A percentile compares a stretch with the other conserved stretches of the same genome.
Evolutionary conservation across 2,888 invertebrate species (phyloP).

Genomic region (Liposcelis brunnea): DNA sequence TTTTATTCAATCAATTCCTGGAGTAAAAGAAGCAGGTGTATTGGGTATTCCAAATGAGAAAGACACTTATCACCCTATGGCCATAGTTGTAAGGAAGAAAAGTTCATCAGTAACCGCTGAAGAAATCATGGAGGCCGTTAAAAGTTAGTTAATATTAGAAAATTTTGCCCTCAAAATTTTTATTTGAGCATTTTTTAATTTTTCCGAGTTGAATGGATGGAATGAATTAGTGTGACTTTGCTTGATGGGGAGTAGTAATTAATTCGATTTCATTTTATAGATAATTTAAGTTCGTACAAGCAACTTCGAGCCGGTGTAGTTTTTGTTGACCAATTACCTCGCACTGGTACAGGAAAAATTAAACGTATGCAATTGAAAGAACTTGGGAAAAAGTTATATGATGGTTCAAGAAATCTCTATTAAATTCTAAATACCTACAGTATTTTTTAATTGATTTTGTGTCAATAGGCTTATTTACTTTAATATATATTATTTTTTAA

Average conservation of each 20-base stretch:
- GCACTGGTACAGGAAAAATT: background rate
- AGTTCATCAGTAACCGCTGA: background rate
- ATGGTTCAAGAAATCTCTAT: no score
- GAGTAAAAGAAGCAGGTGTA: background rate
- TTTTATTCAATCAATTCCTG: background rate
- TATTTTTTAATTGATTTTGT: no score
- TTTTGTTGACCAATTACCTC: background rate
- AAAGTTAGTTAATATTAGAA: no score
- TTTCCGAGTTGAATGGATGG: no score
- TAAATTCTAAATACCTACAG: no score
- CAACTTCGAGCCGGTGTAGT: conserved; percentile 3
- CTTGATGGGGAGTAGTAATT: no score
- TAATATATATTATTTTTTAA: no score
- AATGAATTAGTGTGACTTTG: no score
- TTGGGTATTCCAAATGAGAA: background rate
- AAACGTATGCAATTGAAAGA: background rate
- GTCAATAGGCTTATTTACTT: no score
- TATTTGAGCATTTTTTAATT: no score
- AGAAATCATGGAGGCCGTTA: background rate
- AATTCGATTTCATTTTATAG: no score
- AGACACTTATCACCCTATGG: background rate
- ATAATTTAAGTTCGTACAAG: background rate
- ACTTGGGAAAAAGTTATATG: background rate
- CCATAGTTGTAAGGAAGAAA: background rate
- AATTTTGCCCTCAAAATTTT: no score